Base-by-base conservation (phyloP, 2,888 invertebrate genomes). In the Tetranychus piercei region DNA sequence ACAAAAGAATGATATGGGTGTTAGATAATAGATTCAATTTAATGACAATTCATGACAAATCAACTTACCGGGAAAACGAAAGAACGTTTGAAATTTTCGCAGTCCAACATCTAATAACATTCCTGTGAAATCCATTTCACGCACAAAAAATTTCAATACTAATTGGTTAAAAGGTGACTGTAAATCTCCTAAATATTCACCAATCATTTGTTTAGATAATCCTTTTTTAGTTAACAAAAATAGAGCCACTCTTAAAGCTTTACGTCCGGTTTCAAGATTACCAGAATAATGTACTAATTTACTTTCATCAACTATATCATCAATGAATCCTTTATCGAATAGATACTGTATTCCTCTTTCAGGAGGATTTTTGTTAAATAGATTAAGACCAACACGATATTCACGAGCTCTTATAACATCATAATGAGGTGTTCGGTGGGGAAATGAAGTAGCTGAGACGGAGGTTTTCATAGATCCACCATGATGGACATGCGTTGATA, bases 191-290 rank as follows among this genome's bases (percentile, higher is more conserved):
- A 99, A 87, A 83, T 96, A 99, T 82, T 99, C 99, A 66, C 99
- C 99, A 80, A 99, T 97, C 95, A 96, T 96, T 84, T 97, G 95
- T 80, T 96, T 94, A 82, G 94, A 94, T 74, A 99, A 85, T 1
- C 99, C 99, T 83, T 99, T 96, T 78, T 97, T 87, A 23, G 94
- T 91, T 82, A 96, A 92, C 77, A 97, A 87, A 84, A 97, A 96
- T 78, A 91, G 86, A 0, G 99, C 95, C 0, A 99, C 94, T 23
- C 44, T 11, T 18, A 71, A 15, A 4, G 71, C 43, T n/a, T 44
- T 44, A n/a, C 43, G 44, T n/a, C 43, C 71, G 15, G 5, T 11
- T 11, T 71, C 71, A 9, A 73, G 73, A 34, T 64, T 44, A 23
- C 64, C 64, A 15, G 8, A n/a, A 23, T 34, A 44, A 73, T 67